Conservation (phyloP, 2,797 vertebrate species). For the Rhadinocentrus ornatus region DNA sequence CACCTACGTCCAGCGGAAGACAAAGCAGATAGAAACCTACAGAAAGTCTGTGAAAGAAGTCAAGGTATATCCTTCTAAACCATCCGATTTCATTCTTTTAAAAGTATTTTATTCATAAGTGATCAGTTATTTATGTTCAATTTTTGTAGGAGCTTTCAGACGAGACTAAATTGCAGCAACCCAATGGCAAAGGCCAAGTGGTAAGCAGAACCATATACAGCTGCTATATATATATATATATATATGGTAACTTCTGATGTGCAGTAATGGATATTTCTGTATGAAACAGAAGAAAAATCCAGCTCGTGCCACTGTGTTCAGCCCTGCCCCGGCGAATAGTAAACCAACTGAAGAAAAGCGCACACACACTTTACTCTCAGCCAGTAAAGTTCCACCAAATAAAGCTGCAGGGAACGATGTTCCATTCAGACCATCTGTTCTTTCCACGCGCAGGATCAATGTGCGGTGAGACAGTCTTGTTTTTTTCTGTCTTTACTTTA, state of each 20-base stretch:
- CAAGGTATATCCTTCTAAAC: constrained; percentile 79
- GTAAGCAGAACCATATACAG: constrained; percentile 45
- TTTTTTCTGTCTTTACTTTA: background rate
- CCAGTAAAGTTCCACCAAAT: constrained; percentile 57
- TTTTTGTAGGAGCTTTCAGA: constrained; percentile 68
- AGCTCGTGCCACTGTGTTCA: constrained; percentile 76
- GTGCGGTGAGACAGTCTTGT: constrained; percentile 84
- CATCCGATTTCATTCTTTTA: background rate
- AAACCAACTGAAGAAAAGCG: constrained; percentile 50
- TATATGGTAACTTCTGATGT: rapidly evolving
- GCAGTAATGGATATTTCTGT: background rate
- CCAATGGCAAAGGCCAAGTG: constrained; percentile 52
- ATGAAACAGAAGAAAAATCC: constrained; percentile 64
- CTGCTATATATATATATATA: background rate
- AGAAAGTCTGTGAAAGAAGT: constrained; percentile 78
- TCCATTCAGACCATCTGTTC: constrained; percentile 78
- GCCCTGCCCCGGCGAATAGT: constrained; percentile 74
- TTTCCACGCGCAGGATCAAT: constrained; percentile 89
- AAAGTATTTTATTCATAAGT: background rate
- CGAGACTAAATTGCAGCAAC: constrained; percentile 55
- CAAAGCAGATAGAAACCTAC: constrained; percentile 80
- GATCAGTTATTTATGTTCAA: background rate
- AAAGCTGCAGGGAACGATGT: constrained; percentile 67
- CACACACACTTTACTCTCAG: constrained; percentile 56
- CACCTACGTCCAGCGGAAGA: constrained; percentile 90